Conservation (phyloP, 2,888 invertebrate species). For the Oligia fasciuncula region DNA sequence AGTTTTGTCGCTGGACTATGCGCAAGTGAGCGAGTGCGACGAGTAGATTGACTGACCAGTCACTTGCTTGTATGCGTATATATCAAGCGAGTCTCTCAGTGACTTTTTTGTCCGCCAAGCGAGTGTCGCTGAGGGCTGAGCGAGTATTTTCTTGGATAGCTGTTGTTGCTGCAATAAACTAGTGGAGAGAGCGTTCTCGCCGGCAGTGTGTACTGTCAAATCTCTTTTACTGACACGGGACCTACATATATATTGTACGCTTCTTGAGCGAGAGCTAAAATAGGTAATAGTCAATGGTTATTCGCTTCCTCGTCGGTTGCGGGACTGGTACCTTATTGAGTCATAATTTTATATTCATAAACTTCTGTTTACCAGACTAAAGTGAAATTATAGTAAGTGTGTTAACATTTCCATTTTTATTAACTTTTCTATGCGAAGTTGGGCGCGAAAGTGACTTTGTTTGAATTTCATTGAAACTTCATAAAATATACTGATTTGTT, state of each 20-base stretch:
- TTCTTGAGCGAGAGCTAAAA: not conserved
- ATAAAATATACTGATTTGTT: not conserved
- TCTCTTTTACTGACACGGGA: not conserved
- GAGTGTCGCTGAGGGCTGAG: not conserved
- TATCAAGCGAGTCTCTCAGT: not conserved
- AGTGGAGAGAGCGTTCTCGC: not conserved
- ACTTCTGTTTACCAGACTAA: not conserved
- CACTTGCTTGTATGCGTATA: not conserved
- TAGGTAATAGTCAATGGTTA: not conserved
- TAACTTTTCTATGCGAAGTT: not conserved
- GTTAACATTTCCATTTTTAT: not conserved
- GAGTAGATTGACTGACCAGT: not conserved
- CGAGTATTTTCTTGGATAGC: not conserved
- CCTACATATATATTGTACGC: not conserved
- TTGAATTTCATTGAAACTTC: not conserved
- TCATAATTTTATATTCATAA: not conserved
- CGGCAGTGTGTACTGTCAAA: not conserved
- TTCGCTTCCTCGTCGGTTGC: not conserved
- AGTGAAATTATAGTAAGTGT: not conserved
- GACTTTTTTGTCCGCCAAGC: not conserved
- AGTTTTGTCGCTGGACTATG: not conserved
- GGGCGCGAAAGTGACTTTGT: not conserved
- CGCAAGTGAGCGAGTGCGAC: not conserved
- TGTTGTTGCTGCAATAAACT: not conserved
- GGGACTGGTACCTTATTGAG: not conserved